A percentile compares a stretch with the other conserved stretches of the same genome.
phyloP scores from a whole-genome alignment of 2,113 vertebrate species.

The Tauraco erythrolophus region DNA sequence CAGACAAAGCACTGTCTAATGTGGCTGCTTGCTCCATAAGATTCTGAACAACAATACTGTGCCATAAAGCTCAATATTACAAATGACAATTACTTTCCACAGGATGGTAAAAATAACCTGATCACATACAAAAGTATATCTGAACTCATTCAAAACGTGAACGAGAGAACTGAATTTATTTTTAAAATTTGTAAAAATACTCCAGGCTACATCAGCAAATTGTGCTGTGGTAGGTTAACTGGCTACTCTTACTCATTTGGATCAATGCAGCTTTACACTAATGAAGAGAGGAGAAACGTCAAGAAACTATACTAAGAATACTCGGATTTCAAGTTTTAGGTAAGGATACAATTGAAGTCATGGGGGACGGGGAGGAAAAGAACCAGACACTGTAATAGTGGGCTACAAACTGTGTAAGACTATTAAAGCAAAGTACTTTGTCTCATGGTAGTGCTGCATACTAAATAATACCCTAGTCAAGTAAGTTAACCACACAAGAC shows the following conservation, averaged over 20 bases:
- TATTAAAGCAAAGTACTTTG: not conserved
- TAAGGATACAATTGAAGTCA: not conserved
- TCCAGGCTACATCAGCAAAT: not conserved
- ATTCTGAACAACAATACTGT: slow-evolving; percentile 38
- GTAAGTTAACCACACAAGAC: not conserved
- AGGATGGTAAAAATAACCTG: not conserved
- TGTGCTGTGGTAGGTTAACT: not conserved
- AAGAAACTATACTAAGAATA: not conserved
- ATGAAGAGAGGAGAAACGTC: not conserved
- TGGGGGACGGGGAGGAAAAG: not conserved
- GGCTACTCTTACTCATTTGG: not conserved
- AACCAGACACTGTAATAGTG: not conserved
- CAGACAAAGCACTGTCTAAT: slow-evolving; percentile 61
- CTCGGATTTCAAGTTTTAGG: not conserved
- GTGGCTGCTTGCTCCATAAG: slow-evolving; percentile 15
- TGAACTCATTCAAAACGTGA: not conserved
- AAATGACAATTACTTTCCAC: slow-evolving; percentile 35
- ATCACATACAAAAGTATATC: not conserved
- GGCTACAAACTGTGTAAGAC: accelerated
- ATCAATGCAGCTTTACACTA: not conserved
- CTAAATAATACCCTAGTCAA: not conserved
- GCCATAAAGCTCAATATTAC: slow-evolving; percentile 21
- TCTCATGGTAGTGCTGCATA: not conserved
- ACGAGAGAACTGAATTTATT: not conserved
- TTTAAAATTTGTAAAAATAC: not conserved